Percentiles rank a stretch among this genome's conserved stretches.
These are phyloP conservation scores for Dendrolimus houi DNA, from an alignment of 2,888 invertebrate genomes.

Conservation along the genomic window DNA sequence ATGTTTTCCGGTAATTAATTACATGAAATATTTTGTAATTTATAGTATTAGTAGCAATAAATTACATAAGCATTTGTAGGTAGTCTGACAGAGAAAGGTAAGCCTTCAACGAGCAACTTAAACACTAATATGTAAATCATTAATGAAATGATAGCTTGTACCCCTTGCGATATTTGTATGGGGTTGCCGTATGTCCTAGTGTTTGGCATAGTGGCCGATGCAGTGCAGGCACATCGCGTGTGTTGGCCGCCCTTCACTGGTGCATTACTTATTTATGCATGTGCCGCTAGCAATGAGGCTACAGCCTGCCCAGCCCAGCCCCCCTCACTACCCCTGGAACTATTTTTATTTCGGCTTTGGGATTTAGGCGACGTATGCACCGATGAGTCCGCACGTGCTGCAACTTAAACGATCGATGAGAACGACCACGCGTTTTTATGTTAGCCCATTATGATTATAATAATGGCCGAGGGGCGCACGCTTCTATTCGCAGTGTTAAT, in stretches of 20 bases:
- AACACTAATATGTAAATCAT: slow-evolving; percentile 31
- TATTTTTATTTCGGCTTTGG: slow-evolving; percentile 59
- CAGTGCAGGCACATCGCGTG: slow-evolving; percentile 55
- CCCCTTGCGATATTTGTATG: slow-evolving; percentile 35
- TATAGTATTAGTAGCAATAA: too few relatives aligned
- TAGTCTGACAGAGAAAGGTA: too few relatives aligned
- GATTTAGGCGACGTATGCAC: slow-evolving; percentile 50
- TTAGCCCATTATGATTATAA: background rate
- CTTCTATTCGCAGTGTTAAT: background rate
- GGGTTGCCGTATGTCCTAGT: slow-evolving; percentile 41
- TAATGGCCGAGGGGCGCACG: background rate
- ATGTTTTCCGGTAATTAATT: too few relatives aligned
- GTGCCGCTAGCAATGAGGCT: slow-evolving; percentile 34
- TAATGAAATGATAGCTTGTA: slow-evolving; percentile 52
- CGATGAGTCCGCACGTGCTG: slow-evolving; percentile 49
- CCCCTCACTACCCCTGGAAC: slow-evolving; percentile 28
- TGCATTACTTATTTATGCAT: slow-evolving; percentile 75
- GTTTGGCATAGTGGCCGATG: slow-evolving; percentile 27
- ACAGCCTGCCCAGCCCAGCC: slow-evolving; percentile 4
- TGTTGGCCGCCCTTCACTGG: slow-evolving; percentile 54
- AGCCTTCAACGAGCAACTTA: slow-evolving; percentile 1
- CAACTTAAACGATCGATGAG: slow-evolving; percentile 36
- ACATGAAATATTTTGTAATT: too few relatives aligned
- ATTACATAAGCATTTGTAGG: too few relatives aligned
- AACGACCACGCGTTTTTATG: slow-evolving; percentile 3